Evolutionary conservation across 2,797 vertebrate genomes (phyloP), one percentile per base, ranked within the genome.

Genomic region (Scolopax rusticola): DNA sequence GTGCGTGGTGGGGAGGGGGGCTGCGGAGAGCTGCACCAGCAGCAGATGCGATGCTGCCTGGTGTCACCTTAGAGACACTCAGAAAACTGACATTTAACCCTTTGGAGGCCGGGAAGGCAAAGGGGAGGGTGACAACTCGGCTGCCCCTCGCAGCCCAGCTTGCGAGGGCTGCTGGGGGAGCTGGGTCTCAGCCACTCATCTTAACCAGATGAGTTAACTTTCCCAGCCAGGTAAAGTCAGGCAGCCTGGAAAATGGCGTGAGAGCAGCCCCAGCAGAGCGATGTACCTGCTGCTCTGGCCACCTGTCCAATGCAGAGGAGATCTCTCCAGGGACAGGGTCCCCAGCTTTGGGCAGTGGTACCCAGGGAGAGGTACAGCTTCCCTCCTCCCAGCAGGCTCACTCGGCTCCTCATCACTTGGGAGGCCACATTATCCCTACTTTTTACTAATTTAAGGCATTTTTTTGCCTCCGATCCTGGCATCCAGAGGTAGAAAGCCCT

Each of bases 31-130:
- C 96, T 59, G 69, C 84, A 73, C 41, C 16, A 43, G 41, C 16
- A 16, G 41, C 41, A 16, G 41, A 15, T 43, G 4, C 16, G 16
- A 43, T 96, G 85, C 90, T 95, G 95, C 57, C 56, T 90, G 30
- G 91, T 93, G 95, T 97, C 98, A 97, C 97, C 97, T 97, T 94
- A 96, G 98, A 95, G 97, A 97, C 96, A 90, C 92, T 86, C 45
- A 3, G 59, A 70, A 70, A 91, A 92, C 74, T 90, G 94, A 79
- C 74, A 84, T 60, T 97, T 97, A 97, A 97, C 97, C 94, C 97
- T 85, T 96, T 1, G 1, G 80, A 77, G 76, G 57, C 96, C 41
- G 17, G 76, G 32, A 67, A 83, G 83, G 64, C 33, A 91, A 59
- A 73, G 41, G 41, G 47, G 59, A 89, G 13, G 50, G 30, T 40